A percentile compares a stretch with the other conserved stretches of the same genome.
Evolutionary conservation across 2,113 vertebrate genomes (phyloP).

Genomic region (Sebastes fasciatus): DNA sequence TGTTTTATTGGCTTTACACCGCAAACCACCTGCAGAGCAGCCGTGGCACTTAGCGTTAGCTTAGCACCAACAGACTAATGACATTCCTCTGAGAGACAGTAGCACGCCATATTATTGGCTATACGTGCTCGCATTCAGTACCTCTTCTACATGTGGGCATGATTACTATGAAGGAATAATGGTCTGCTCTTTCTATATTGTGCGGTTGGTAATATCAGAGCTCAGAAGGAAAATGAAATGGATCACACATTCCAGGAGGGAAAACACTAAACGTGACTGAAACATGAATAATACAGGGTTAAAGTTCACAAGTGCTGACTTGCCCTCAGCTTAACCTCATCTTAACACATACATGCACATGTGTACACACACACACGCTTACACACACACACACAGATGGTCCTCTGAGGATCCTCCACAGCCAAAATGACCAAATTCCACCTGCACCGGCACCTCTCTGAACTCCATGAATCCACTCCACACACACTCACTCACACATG

Average conservation of each 20-base stretch:
- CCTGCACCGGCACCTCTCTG: constrained; percentile 65
- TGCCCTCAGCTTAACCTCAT: constrained; percentile 57
- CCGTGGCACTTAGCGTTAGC: constrained; percentile 47
- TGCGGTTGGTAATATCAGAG: neutral
- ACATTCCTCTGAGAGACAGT: constrained; percentile 46
- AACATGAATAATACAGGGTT: constrained; percentile 17
- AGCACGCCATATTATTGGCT: constrained; percentile 33
- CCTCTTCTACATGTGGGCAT: constrained; percentile 5
- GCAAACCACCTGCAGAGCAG: constrained; percentile 73
- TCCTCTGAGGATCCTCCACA: constrained; percentile 52
- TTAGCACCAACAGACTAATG: constrained; percentile 64
- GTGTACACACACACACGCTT: neutral
- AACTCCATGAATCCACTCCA: constrained; percentile 57
- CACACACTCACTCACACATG: constrained; percentile 11
- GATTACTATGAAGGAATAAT: constrained; percentile 2
- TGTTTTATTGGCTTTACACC: constrained; percentile 72
- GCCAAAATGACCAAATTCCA: constrained; percentile 64
- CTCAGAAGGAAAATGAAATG: constrained; percentile 17
- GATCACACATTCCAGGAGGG: neutral
- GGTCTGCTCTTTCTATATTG: constrained; percentile 15
- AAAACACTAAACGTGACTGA: neutral
- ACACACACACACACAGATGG: constrained; percentile 19
- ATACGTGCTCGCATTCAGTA: neutral
- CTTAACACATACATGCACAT: constrained; percentile 42
- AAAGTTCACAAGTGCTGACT: constrained; percentile 45